Evolutionary conservation across 2,888 invertebrate genomes (phyloP), one percentile per base, ranked within the genome.

Genomic region (Rhamnusium bicolor): DNA sequence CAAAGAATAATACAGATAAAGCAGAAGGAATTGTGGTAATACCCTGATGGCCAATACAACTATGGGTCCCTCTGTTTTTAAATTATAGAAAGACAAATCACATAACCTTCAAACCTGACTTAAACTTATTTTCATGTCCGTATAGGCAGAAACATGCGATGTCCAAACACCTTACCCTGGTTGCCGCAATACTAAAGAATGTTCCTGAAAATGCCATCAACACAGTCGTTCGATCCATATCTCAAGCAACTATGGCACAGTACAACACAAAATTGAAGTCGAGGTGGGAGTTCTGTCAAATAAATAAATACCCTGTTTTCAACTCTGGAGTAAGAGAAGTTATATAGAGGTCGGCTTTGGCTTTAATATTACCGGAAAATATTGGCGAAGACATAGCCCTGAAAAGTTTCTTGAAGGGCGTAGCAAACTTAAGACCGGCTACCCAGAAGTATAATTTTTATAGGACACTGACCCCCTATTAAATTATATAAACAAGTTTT

Each of bases 171-270:
- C 51, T 51, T 51, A 51, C 51, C 51, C 51, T 51, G 51, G 51
- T 51, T 51, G 51, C 51, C 51, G 51, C 51, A 51, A 46, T 46
- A 46, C 8, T 14, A 16, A 51, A 51, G n/a, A 51, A 51, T 16
- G 3, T 51, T 51, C 51, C 51, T 10, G 51, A 51, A 18, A 2
- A 16, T 2, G 51, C 3, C 16, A 51, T 51, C 3, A 16, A 51
- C 7, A 51, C 18, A 18, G 18, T 51, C 14, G 2, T 51, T 8
- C 51, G 4, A 18, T 51, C 14, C 18, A 51, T 51, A 51, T 51
- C 51, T 2, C 7, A 51, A 51, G 2, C 51, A 18, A 51, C 18
- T 51, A 51, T 51, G 51, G 51, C 51, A 51, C 51, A 51, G n/a
- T 51, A 51, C 14, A 18, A 51, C 7, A 46, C 46, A 46, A 46